A percentile compares a stretch with the other conserved stretches of the same genome.
Conservation (phyloP, 2,797 vertebrate species). For the Coregonus sp. region DNA sequence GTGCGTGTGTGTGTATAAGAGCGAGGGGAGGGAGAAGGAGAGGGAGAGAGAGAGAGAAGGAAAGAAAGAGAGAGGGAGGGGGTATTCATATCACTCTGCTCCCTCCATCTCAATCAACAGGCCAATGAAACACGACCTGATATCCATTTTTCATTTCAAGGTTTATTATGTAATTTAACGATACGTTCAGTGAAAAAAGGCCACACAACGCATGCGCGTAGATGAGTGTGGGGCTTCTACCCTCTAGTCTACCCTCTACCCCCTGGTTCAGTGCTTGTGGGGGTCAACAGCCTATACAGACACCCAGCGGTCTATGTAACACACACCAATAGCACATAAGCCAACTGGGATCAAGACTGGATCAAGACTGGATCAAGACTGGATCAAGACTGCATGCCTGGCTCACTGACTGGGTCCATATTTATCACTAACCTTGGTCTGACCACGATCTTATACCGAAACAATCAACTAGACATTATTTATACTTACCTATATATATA, state of each 20-base stretch:
- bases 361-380: conserved; percentile 36
- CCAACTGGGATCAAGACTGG: conserved; percentile 39
- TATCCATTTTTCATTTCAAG: conserved; percentile 55
- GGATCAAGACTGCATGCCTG: conserved; percentile 47
- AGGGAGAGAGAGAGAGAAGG: conserved; percentile 1
- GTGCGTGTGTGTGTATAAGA: neutral
- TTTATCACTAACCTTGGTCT: conserved; percentile 57
- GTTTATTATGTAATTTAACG: conserved; percentile 57
- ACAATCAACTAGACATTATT: conserved; percentile 50
- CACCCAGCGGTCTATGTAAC: conserved; percentile 69
- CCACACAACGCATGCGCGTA: conserved; percentile 33
- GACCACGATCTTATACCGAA: conserved; percentile 51
- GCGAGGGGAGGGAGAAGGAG: conserved; percentile 33
- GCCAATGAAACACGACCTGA: conserved; percentile 54
- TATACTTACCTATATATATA: conserved; percentile 54
- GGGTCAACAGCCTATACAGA: conserved; percentile 65
- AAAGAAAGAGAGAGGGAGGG: neutral
- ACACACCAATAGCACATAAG: conserved; percentile 59
- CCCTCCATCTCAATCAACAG: conserved; percentile 32
- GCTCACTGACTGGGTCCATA: conserved; percentile 47
- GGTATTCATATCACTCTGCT: conserved; percentile 20
- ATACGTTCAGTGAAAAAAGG: conserved; percentile 46
- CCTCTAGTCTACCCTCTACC: conserved; percentile 16
- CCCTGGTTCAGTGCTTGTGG: conserved; percentile 37
- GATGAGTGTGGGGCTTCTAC: conserved; percentile 14